Evolutionary conservation across 2,797 vertebrate species (phyloP).

Genomic region (Scolopax rusticola): DNA sequence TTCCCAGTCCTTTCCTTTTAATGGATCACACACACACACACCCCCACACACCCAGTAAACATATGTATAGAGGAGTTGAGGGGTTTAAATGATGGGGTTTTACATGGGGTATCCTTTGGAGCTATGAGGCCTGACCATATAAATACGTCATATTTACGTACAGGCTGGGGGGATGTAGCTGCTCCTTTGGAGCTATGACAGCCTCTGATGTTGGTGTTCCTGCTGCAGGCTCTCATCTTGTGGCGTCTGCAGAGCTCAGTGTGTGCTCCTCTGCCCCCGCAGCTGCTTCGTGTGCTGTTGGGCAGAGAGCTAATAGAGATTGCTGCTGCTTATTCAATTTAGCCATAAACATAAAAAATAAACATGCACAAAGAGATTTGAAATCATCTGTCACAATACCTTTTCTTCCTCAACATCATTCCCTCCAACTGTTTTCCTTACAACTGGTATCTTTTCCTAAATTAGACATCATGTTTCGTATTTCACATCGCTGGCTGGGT

Average conservation of each 20-base stretch:
- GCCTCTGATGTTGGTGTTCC: background rate
- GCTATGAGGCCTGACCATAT: background rate
- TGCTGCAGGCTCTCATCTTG: background rate
- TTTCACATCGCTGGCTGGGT: background rate
- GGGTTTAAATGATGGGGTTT: background rate
- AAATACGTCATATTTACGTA: background rate
- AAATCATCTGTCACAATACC: background rate
- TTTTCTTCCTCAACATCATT: background rate
- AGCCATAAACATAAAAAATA: background rate
- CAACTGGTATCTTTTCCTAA: background rate
- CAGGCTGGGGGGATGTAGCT: background rate
- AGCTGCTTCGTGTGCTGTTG: background rate
- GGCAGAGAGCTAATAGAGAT: background rate
- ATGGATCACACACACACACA: background rate
- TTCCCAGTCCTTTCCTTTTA: background rate
- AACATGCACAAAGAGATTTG: background rate
- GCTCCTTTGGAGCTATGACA: background rate
- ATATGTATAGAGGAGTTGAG: background rate
- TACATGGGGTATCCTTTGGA: background rate
- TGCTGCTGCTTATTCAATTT: background rate
- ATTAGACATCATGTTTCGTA: background rate
- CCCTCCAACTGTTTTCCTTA: background rate
- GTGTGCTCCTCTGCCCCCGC: background rate
- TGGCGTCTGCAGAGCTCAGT: background rate
- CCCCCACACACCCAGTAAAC: background rate